Conservation (phyloP, 2,113 vertebrate species). For the Marmota monax region DNA sequence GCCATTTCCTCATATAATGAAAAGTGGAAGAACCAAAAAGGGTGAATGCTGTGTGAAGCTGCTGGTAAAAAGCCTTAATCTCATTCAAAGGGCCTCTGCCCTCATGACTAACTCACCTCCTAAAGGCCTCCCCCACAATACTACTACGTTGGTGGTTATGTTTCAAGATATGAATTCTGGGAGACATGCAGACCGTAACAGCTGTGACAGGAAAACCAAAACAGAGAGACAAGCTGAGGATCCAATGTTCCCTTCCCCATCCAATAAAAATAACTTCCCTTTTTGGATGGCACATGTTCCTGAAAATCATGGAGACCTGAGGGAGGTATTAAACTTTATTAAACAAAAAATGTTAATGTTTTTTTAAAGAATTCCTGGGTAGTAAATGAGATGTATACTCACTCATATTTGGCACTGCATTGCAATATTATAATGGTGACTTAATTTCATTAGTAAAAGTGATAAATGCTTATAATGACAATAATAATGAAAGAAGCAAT, state of each 20-base stretch:
- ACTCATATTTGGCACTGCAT: slow-evolving; percentile 1
- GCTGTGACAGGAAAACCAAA: neutral
- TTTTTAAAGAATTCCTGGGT: neutral
- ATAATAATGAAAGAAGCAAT: slow-evolving; percentile 13
- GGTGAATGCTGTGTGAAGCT: neutral
- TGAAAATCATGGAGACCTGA: neutral
- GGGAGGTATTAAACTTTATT: neutral
- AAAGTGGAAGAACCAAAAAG: neutral
- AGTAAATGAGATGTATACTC: neutral
- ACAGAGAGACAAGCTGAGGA: neutral
- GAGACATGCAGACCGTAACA: too few relatives aligned
- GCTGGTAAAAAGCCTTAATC: neutral
- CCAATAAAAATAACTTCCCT: neutral
- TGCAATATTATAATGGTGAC: neutral
- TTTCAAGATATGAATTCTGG: neutral
- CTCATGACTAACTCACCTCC: neutral
- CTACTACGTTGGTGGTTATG: neutral
- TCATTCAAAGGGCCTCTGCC: neutral
- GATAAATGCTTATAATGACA: neutral
- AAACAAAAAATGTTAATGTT: neutral
- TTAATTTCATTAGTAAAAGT: neutral
- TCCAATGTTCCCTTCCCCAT: neutral
- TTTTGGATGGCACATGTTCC: neutral
- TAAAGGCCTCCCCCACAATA: neutral
- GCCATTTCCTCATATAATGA: neutral